Percentiles rank a stretch among this genome's conserved stretches.
phyloP scores from a whole-genome alignment of 2,797 vertebrate genomes.

The Hyperoplus lanceolatus region DNA sequence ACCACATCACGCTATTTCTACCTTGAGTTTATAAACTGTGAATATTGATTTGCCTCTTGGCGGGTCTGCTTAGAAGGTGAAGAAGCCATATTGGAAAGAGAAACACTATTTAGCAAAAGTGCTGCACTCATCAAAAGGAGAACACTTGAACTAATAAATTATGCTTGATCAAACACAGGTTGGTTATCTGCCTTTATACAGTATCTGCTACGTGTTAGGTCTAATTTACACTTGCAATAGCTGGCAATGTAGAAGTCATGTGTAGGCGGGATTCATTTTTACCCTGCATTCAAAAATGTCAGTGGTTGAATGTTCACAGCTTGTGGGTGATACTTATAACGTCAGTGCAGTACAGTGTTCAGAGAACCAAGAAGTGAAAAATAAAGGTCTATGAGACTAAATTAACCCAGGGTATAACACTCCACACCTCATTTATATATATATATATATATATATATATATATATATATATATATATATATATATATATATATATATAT shows the following conservation, averaged over 20 bases:
- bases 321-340: conserved; percentile 40
- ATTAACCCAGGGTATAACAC: conserved; percentile 5
- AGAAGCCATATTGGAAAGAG: conserved; percentile 84
- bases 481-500: too few relatives aligned
- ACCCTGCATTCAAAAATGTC: conserved; percentile 14
- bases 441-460: too few relatives aligned
- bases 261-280: conserved; percentile 18
- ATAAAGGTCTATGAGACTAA: conserved; percentile 18
- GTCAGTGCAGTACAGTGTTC: not conserved
- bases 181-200: conserved; percentile 13
- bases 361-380: conserved; percentile 5
- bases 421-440: not conserved
- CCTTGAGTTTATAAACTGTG: conserved; percentile 84
- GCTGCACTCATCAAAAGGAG: conserved; percentile 38
- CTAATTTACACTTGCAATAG: conserved; percentile 7
- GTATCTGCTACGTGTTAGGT: conserved; percentile 1
- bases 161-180: conserved; percentile 26
- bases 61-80: conserved; percentile 80
- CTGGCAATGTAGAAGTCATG: not conserved
- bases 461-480: too few relatives aligned
- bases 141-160: conserved; percentile 32
- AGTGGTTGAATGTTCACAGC: conserved; percentile 23
- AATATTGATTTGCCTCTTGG: conserved; percentile 81
- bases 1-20: conserved; percentile 76
- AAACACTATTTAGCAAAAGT: conserved; percentile 54